Evolutionary conservation across 53 echinoderm and acorn worm genomes (phyloP), one percentile per base, ranked within the genome.

Genomic region (Holothuria scabra): DNA sequence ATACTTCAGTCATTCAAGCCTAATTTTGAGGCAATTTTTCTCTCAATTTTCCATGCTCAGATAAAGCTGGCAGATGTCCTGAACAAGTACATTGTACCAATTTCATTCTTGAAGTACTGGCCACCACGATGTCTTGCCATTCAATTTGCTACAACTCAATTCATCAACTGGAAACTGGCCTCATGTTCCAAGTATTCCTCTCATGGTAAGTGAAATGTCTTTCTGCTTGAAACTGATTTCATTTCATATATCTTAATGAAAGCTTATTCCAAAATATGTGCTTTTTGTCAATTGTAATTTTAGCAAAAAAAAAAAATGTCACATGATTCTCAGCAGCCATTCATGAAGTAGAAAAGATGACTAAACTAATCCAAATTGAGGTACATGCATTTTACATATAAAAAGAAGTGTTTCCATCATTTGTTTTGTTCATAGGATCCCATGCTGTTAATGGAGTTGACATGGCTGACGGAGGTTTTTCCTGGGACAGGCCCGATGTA

Each of bases 101-200:
- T 97, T 70, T 92, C 90, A 56, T 97, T 97, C 46, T 86, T 97
- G 38, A 90, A 94, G 60, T 74, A 82, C 49, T 97, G 97, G 97
- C 97, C 97, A 16, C 97, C 97, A 7, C 80, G 87, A 20, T 97
- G 97, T 79, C 91, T 97, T 24, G 97, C 97, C 60, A 97, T 97
- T 60, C 97, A 97, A 85, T 97, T 97, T 85, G 97, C 97, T 12
- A 97, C 97, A 20, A 97, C 97, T 46, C 97, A 97, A 87, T 97
- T 89, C 75, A 92, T 97, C 28, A 86, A 86, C 67, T 97, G 97
- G 97, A 93, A 90, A 38, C 75, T 74, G 33, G 74, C 88, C 13
- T 46, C 61, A 21, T 49, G 25, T 20, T 59, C 85, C 32, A 60
- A 35, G 28, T 80, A 80, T 0, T 32, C 81, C 20, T 24, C 81